Conservation (phyloP, 2,797 vertebrate species). For the Emys orbicularis region DNA sequence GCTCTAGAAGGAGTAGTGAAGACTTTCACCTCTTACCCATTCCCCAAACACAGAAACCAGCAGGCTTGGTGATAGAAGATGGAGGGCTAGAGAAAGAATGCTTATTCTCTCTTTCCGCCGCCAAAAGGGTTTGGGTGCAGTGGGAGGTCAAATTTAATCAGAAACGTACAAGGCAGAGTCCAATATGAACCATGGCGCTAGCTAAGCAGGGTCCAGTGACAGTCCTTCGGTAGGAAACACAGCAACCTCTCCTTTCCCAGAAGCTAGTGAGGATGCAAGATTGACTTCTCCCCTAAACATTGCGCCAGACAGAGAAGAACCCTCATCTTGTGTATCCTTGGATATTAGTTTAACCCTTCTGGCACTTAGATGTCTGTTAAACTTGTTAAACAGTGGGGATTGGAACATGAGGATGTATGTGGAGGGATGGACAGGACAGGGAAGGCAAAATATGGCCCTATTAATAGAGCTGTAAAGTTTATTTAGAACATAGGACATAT, state of each 20-base stretch:
- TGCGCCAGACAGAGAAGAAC: background rate
- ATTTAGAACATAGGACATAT: background rate
- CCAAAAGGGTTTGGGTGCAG: background rate
- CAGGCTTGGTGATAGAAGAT: background rate
- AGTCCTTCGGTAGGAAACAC: background rate
- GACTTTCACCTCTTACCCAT: background rate
- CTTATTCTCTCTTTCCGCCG: fast-evolving
- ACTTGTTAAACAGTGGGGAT: background rate
- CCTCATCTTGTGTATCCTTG: background rate
- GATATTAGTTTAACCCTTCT: background rate
- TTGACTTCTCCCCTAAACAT: background rate
- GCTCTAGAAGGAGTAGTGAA: background rate
- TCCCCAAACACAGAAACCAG: background rate
- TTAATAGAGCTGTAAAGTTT: background rate
- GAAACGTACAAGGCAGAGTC: background rate
- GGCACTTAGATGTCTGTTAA: background rate
- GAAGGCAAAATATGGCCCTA: background rate
- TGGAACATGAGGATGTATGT: background rate
- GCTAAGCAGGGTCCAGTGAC: background rate
- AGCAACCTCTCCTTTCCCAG: background rate
- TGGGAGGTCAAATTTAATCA: background rate
- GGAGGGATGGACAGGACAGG: background rate
- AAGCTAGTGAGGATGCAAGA: background rate
- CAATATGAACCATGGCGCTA: background rate
- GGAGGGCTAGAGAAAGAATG: background rate